Evolutionary conservation across 2,797 vertebrate genomes (phyloP), one percentile per base, ranked within the genome.

Genomic region (Rhabdomys pumilio): DNA sequence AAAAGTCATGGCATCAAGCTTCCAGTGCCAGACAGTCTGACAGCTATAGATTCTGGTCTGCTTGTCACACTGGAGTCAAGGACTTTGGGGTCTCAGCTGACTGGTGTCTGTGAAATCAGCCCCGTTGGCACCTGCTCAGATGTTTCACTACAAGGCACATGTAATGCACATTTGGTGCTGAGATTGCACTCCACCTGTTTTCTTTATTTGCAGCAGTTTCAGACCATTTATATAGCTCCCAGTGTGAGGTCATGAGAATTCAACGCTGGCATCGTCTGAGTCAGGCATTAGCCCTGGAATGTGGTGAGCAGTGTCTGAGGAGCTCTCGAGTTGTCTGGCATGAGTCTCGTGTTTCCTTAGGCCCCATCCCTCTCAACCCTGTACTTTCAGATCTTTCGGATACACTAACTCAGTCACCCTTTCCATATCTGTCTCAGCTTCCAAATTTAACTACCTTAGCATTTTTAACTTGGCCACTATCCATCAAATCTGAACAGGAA

Each of bases 131-230:
- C 94, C 96, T 97, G 97, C 95, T 93, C 11, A 63, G 72, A 79
- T 75, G 44, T 63, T 79, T 90, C 85, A 65, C 0, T 93, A 50
- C 81, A 92, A 77, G 17, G n/a, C 88, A 75, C 44, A 53, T 55
- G 24, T 41, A 75, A 80, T 55, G 15, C 61, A 95, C 92, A 90
- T 73, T 96, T 96, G 97, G 87, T 96, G 94, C 95, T 1, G 75
- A 96, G 93, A 93, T 89, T 97, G 97, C 96, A 97, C 98, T 97
- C 96, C 96, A 94, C 91, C 91, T 97, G 95, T 96, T 96, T 96
- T 96, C 97, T 96, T 97, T 93, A 96, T 92, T 95, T 93, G 94
- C 61, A 94, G 96, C 97, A 96, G 97, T 53, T 89, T 0, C 96
- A 95, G 26, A 11, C 7, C 65, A 82, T 91, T 97, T 95, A 93